Evolutionary conservation across 2,113 vertebrate species (phyloP), one percentile per base, ranked within the genome.

Genomic region (Melanotaenia duboulayi): DNA sequence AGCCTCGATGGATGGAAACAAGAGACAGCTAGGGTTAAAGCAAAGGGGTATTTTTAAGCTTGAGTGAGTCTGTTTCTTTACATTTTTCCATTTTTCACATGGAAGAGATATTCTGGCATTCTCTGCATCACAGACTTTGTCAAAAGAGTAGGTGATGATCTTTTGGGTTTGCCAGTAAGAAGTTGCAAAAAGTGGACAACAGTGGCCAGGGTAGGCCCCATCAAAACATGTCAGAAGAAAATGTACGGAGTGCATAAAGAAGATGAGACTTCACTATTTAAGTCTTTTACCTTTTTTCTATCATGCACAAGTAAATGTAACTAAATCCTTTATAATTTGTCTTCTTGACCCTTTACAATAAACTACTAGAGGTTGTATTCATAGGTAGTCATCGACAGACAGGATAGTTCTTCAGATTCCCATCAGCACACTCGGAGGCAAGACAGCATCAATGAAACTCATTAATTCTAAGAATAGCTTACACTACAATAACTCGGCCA

Each of bases 381-480:
- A 58, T 44, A 48, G 46, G 23, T 22, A 51, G 7, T 58, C 1
- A 4, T 63, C 65, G 66, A 62, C 25, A 39, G 74, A 51, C 58
- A 51, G 50, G 70, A 23, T 1, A 17, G 19, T 60, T 63, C 56
- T 40, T 13, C 49, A 17, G 64, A 52, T 66, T 32, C 55, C 40
- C 55, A 35, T 58, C 66, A 61, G 65, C 59, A 61, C 40, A 44
- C 64, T 51, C 11, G 55, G 19, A 46, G 37, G 60, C 63, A 17
- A 59, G 23, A 71, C 61, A 23, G 46, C 60, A 40, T 63, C 51
- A 50, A 4, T 67, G 23, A 35, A 71, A 69, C 61, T 75, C 62
- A 0, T 65, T 78, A 76, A 35, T 44, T 56, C 65, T 71, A 58
- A 56, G 71, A 80, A 82, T 77, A 55, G 73, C 80, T 73, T 48